Evolutionary conservation across 2,797 vertebrate genomes (phyloP).

Genomic region (Galagoides demidoff): DNA sequence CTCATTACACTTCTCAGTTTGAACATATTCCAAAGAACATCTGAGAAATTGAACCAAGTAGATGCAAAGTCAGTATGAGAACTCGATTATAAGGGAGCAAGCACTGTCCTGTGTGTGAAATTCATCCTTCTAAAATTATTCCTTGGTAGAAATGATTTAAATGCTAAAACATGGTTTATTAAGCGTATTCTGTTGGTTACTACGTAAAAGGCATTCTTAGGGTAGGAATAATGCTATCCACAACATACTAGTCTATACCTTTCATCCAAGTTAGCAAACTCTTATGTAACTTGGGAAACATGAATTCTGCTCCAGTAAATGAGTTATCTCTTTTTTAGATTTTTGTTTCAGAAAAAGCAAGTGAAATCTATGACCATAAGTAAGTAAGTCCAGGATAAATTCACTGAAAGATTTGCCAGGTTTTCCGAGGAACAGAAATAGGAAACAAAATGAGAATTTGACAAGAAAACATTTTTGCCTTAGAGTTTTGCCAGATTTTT

Average conservation of each 20-base stretch:
- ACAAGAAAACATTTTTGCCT: constrained; percentile 15
- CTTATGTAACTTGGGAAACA: constrained; percentile 70
- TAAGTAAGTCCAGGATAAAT: constrained; percentile 59
- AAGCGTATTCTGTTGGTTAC: constrained; percentile 79
- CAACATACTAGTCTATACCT: constrained; percentile 81
- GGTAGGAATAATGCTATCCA: constrained; percentile 69
- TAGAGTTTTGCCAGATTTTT: background rate
- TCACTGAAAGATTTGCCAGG: constrained; percentile 62
- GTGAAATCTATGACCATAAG: constrained; percentile 67
- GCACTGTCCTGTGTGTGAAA: constrained; percentile 23
- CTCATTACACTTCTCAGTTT: constrained; percentile 54
- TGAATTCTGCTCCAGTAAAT: constrained; percentile 70
- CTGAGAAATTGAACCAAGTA: constrained; percentile 43
- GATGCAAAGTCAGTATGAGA: constrained; percentile 66
- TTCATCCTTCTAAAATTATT: constrained; percentile 80
- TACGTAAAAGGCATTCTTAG: constrained; percentile 74
- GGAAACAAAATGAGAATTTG: background rate
- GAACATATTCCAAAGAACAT: constrained; percentile 40
- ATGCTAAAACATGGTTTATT: constrained; percentile 81
- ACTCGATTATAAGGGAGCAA: constrained; percentile 63
- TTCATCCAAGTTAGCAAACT: constrained; percentile 75
- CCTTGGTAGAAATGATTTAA: constrained; percentile 84
- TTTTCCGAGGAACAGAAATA: constrained; percentile 48
- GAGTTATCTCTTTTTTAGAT: constrained; percentile 68
- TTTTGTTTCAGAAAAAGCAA: constrained; percentile 56